Conservation (phyloP, 2,888 invertebrate genomes). For the Andrena trimmerana region DNA sequence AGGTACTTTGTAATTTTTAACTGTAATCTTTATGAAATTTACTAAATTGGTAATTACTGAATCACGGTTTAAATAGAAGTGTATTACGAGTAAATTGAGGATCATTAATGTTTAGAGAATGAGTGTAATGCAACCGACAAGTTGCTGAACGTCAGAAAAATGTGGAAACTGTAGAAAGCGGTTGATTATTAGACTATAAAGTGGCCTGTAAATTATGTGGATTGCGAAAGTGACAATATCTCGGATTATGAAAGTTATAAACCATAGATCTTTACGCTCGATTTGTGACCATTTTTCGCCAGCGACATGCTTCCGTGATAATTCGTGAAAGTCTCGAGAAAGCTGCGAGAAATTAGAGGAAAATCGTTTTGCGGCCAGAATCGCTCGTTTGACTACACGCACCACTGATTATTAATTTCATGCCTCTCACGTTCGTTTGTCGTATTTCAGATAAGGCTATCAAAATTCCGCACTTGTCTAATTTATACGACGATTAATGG, state of each 20-base stretch:
- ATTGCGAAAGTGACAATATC: conserved; percentile 59
- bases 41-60: too few species aligned
- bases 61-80: too few species aligned
- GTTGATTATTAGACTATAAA: conserved; percentile 39
- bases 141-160: background rate
- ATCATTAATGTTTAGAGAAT: background rate
- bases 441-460: conserved; percentile 64
- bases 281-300: conserved; percentile 62
- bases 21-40: too few species aligned
- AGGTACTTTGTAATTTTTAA: background rate
- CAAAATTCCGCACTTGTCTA: conserved; percentile 67
- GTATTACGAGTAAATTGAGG: background rate
- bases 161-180: conserved; percentile 36
- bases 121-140: background rate
- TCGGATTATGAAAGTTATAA: conserved; percentile 59
- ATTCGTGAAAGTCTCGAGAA: conserved; percentile 63
- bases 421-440: conserved; percentile 45
- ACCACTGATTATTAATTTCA: conserved; percentile 69
- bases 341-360: conserved; percentile 63
- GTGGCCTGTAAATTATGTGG: conserved; percentile 16
- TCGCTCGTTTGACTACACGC: conserved; percentile 57
- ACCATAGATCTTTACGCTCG: conserved; percentile 64
- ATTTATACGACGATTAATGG: conserved; percentile 70
- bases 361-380: conserved; percentile 51
- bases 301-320: conserved; percentile 59